Evolutionary conservation across 2,888 invertebrate genomes (phyloP).

Genomic region (Branchipolynoe longqiensis): DNA sequence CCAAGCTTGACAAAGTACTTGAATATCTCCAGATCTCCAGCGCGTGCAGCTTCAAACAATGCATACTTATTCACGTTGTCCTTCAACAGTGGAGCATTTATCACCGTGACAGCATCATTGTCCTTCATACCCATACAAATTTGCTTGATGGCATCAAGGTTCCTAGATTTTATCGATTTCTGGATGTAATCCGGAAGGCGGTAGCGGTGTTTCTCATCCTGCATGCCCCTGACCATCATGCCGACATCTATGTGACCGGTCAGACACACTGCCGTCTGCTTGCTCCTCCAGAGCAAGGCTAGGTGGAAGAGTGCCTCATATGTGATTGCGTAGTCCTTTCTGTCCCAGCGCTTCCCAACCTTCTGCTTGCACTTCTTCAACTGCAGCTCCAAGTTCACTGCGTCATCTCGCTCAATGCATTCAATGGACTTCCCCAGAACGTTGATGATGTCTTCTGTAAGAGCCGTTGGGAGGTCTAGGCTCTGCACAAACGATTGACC

Average conservation of each 20-base stretch:
- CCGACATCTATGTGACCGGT: neutral
- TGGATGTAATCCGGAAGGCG: slow-evolving; percentile 42
- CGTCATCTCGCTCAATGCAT: slow-evolving; percentile 40
- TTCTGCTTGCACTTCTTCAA: neutral
- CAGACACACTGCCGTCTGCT: neutral
- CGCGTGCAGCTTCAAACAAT: slow-evolving; percentile 50
- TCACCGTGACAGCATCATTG: slow-evolving; percentile 12
- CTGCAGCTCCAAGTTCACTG: neutral
- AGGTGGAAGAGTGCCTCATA: slow-evolving; percentile 55
- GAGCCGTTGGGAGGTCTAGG: slow-evolving; percentile 43
- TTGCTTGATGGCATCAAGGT: slow-evolving; percentile 15
- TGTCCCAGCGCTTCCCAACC: neutral
- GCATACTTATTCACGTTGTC: neutral
- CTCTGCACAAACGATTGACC: slow-evolving; percentile 47
- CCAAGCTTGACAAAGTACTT: slow-evolving; percentile 13
- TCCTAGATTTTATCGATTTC: neutral
- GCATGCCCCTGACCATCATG: slow-evolving; percentile 10
- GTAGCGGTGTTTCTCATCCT: slow-evolving; percentile 10
- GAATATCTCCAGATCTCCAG: slow-evolving; percentile 39
- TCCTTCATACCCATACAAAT: neutral
- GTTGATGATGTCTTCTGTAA: slow-evolving; percentile 22
- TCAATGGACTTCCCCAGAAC: slow-evolving; percentile 23
- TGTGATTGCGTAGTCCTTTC: neutral
- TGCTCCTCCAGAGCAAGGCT: slow-evolving; percentile 44
- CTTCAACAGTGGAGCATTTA: slow-evolving; percentile 18